Evolutionary conservation across 2,797 vertebrate species (phyloP).

Genomic region (Nannoperca australis): DNA sequence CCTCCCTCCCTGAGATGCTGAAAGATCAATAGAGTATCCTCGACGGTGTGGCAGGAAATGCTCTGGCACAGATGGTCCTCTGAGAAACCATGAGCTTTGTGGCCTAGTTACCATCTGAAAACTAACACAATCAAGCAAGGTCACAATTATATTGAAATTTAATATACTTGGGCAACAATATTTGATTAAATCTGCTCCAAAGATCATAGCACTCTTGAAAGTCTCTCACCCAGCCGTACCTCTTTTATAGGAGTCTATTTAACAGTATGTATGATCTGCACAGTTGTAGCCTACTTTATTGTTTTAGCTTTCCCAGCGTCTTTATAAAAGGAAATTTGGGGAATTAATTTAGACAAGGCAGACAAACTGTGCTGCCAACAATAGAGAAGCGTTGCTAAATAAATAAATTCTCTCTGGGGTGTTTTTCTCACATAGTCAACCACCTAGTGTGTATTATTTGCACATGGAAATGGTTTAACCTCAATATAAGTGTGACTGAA

Average conservation of each 20-base stretch:
- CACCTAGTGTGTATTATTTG: conserved; percentile 44
- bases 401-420: conserved; percentile 64
- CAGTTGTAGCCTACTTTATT: conserved; percentile 28
- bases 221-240: neutral
- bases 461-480: conserved; percentile 34
- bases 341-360: conserved; percentile 56
- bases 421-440: conserved; percentile 38
- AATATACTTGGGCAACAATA: conserved; percentile 36
- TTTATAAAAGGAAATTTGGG: conserved; percentile 41
- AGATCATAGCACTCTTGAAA: conserved; percentile 19
- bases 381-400: conserved; percentile 61
- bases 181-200: conserved; percentile 33
- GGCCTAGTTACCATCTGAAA: conserved; percentile 77
- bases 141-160: conserved; percentile 37
- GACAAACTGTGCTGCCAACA: conserved; percentile 48
- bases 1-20: conserved; percentile 68
- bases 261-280: conserved; percentile 15
- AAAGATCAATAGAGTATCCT: conserved; percentile 84
- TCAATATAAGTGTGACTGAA: conserved; percentile 31
- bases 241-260: conserved; percentile 21
- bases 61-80: conserved; percentile 76
- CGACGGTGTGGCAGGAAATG: conserved; percentile 76
- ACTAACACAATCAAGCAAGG: conserved; percentile 63
- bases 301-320: conserved; percentile 25
- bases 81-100: conserved; percentile 72